These are phyloP conservation scores for Archaeoteleia sp. DNA, from an alignment of 2,888 invertebrate species.

Conservation along the genomic window DNA sequence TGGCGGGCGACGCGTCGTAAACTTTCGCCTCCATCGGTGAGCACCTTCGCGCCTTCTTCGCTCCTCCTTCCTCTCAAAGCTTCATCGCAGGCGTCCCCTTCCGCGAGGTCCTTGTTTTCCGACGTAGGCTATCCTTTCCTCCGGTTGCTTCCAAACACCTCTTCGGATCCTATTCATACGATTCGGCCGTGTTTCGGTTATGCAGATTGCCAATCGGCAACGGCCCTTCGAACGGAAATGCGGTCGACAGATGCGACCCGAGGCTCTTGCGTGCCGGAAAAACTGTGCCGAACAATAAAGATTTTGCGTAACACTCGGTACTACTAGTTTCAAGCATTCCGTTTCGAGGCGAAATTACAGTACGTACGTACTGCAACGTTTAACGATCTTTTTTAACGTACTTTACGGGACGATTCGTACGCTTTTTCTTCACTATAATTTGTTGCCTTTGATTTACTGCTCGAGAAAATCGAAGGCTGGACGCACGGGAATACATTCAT, in stretches of 20 bases:
- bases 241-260: background rate
- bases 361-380: background rate
- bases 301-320: too few species aligned
- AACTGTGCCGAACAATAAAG: background rate
- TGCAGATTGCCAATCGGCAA: background rate
- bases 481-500: slow-evolving; percentile 6
- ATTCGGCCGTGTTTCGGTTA: background rate
- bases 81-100: slow-evolving; percentile 1
- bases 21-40: slow-evolving; percentile 71
- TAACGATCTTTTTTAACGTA: background rate
- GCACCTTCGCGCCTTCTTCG: slow-evolving; percentile 57
- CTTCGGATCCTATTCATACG: too few species aligned
- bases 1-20: slow-evolving; percentile 70
- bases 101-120: too few species aligned
- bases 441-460: slow-evolving; percentile 11
- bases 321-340: too few species aligned
- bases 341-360: too few species aligned
- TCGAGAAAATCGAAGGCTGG: slow-evolving; percentile 8
- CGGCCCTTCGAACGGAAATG: background rate
- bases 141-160: too few species aligned
- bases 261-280: background rate
- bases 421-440: slow-evolving; percentile 9
- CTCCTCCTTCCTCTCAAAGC: slow-evolving; percentile 22
- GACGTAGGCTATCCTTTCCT: too few species aligned
- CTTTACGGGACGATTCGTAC: background rate